Base-by-base conservation (phyloP, 1,140 invertebrate genomes). In the Pygmarrhopalites habei region DNA sequence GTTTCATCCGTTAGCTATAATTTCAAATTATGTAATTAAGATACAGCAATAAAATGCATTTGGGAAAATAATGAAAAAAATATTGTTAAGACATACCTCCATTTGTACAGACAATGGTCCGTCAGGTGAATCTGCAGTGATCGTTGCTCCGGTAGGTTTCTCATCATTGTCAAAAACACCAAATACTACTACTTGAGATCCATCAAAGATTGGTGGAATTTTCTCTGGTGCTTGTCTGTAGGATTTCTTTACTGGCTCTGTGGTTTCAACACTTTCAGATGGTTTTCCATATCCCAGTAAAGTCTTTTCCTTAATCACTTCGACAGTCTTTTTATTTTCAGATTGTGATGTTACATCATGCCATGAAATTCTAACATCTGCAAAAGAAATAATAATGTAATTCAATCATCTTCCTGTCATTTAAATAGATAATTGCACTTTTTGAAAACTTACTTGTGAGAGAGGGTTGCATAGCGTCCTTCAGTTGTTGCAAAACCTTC, bases 381-480 rank as follows among this genome's bases (percentile, higher is more conserved):
- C 25, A 49, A 49, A 7, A 41, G 12, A 10, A 39, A 39, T 39
- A 39, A 39, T 10, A 10, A 17, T 39, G 7, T 17, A 35, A 5
- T 23, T 2, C 19, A 57, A 35, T 29, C 15, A 32, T 25, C 19
- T 32, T 19, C 15, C 29, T 57, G 17, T 26, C 19, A 12, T 41
- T 23, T 32, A 55, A 32, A 32, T 32, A n/a, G n/a, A n/a, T n/a
- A n/a, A n/a, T n/a, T 35, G 5, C 32, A 35, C 15, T 35, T 35
- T 35, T 7, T 35, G 32, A 52, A 26, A 35, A 15, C 1, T 72
- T 56, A 71, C 75, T 65, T 19, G 70, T 75, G 4, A 76, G 56
- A 12, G 65, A 69, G 32, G 74, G 73, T 56, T 77, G 75, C 57
- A 77, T 67, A 23, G 75, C 74, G 69, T 73, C 70, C 58, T 76